These are phyloP conservation scores for Ectropis grisescens DNA, from an alignment of 1,140 invertebrate species.

Conservation along the genomic window DNA sequence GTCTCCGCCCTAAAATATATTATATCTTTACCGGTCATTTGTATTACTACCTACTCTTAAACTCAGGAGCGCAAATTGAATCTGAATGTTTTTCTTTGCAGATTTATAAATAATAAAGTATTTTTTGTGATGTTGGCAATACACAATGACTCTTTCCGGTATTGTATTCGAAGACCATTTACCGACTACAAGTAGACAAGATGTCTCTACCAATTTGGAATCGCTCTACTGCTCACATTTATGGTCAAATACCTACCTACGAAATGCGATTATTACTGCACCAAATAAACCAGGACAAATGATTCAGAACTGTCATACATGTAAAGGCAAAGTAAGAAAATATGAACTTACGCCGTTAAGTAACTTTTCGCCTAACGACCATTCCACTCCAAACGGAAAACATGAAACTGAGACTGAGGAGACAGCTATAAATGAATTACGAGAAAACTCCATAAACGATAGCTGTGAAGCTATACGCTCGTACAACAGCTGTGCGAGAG, in stretches of 20 bases:
- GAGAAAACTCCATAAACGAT: conserved; percentile 8
- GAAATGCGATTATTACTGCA: conserved; percentile 33
- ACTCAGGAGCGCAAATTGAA: too few relatives aligned
- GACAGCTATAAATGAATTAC: conserved; percentile 4
- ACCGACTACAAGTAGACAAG: conserved; percentile 5
- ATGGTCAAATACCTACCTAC: conserved; percentile 40
- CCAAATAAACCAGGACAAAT: conserved; percentile 25
- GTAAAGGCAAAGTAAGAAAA: conserved; percentile 57
- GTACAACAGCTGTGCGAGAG: conserved; percentile 3
- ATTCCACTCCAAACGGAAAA: conserved; percentile 58
- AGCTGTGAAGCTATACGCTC: conserved; percentile 7
- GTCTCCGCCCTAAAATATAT: too few relatives aligned
- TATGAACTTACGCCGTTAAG: conserved; percentile 43
- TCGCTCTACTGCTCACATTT: conserved; percentile 44
- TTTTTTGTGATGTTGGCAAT: neutral
- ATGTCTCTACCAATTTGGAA: conserved; percentile 22
- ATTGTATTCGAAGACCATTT: conserved; percentile 4
- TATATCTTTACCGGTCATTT: too few relatives aligned
- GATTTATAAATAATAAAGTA: too few relatives aligned
- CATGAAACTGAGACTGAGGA: conserved; percentile 14
- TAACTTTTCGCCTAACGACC: conserved; percentile 40
- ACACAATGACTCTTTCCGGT: conserved; percentile 10
- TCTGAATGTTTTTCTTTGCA: too few relatives aligned
- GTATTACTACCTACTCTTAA: too few relatives aligned
- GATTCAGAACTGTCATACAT: conserved; percentile 48